Conservation (phyloP, 2,888 invertebrate species). For the Hyalella azteca region DNA sequence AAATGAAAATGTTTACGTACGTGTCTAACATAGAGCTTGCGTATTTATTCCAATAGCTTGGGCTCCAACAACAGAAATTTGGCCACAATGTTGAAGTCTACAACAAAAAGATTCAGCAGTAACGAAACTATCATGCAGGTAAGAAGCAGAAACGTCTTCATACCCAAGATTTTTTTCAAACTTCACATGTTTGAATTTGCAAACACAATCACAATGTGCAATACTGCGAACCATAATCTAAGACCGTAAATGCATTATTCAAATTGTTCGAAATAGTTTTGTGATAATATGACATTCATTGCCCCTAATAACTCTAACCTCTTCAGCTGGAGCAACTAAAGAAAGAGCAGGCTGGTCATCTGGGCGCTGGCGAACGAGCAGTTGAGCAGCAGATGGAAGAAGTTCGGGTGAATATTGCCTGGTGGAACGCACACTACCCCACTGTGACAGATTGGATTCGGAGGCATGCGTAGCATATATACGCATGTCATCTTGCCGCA, state of each 20-base stretch:
- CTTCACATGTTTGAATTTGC: too few species aligned
- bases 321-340: conserved; percentile 2
- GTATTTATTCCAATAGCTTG: background rate
- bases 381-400: background rate
- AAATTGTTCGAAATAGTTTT: too few species aligned
- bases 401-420: background rate
- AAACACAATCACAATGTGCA: too few species aligned
- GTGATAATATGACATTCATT: too few species aligned
- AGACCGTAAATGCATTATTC: too few species aligned
- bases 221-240: too few species aligned
- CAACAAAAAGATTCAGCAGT: background rate
- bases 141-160: too few species aligned
- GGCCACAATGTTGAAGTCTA: background rate
- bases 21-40: background rate
- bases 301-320: background rate
- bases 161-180: too few species aligned
- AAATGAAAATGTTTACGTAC: background rate
- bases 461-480: too few species aligned
- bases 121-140: background rate
- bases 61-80: conserved; percentile 5
- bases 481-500: too few species aligned
- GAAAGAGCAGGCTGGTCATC: background rate
- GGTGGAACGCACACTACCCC: background rate
- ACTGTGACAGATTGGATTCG: background rate
- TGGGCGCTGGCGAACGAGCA: background rate